Evolutionary conservation across 2,888 invertebrate species (phyloP).

Genomic region (Lydus trimaculatus): DNA sequence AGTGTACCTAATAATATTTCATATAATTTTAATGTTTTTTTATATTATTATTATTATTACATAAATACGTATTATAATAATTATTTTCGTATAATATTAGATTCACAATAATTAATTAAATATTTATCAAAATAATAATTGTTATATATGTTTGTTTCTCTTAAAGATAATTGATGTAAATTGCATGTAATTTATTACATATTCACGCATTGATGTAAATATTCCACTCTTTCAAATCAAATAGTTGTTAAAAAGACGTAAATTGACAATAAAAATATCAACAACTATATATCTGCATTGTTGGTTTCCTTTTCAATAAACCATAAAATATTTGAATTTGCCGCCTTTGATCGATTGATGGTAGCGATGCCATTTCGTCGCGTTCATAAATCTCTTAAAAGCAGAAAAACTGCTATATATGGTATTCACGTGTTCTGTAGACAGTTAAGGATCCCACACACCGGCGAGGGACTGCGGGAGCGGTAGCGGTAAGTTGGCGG

Average conservation of each 20-base stretch:
- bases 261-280: constrained; percentile 44
- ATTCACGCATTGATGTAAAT: constrained; percentile 26
- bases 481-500: too few species aligned
- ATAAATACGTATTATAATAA: background rate
- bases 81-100: constrained; percentile 16
- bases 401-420: too few species aligned
- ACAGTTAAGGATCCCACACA: too few species aligned
- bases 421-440: too few species aligned
- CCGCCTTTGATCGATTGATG: too few species aligned
- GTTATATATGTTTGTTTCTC: constrained; percentile 21
- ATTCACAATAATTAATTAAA: background rate
- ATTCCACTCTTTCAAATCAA: constrained; percentile 20
- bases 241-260: constrained; percentile 41
- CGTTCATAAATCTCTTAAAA: too few species aligned
- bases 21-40: constrained; percentile 4
- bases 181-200: constrained; percentile 33
- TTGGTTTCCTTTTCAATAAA: background rate
- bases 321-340: background rate
- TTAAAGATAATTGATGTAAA: constrained; percentile 23
- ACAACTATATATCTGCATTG: constrained; percentile 11
- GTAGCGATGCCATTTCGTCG: too few species aligned
- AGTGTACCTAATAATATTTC: constrained; percentile 16
- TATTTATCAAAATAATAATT: background rate
- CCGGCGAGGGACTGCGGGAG: too few species aligned
- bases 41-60: background rate